Evolutionary conservation across 1,140 invertebrate genomes (phyloP).

Genomic region (Pollicipes pollicipes): DNA sequence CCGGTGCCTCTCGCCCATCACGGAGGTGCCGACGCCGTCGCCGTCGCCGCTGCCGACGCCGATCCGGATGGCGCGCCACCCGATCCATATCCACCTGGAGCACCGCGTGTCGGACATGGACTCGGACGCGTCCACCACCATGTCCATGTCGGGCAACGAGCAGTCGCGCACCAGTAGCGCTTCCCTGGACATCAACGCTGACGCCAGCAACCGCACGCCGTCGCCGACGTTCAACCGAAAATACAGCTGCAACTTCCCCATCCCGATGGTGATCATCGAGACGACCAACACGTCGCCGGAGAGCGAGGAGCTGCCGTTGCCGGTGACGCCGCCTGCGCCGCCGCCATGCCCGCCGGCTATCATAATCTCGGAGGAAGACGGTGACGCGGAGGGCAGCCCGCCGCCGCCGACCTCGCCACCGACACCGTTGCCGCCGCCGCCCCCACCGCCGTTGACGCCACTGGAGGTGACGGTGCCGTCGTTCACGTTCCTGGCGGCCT

Average conservation of each 20-base stretch:
- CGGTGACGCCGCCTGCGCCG: slow-evolving; percentile 13
- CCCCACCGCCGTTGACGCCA: too few relatives aligned
- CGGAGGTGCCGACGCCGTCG: slow-evolving; percentile 47
- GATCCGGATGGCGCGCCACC: slow-evolving; percentile 17
- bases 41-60: slow-evolving; percentile 48
- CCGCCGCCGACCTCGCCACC: slow-evolving; percentile 16
- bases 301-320: slow-evolving; percentile 12
- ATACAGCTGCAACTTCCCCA: slow-evolving; percentile 9
- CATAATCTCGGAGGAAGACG: slow-evolving; percentile 20
- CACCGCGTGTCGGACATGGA: slow-evolving; percentile 16
- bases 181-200: slow-evolving; percentile 10
- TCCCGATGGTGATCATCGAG: slow-evolving; percentile 9
- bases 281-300: slow-evolving; percentile 6
- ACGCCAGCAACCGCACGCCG: slow-evolving; percentile 11
- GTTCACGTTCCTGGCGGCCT: slow-evolving; percentile 15
- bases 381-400: slow-evolving; percentile 18
- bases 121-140: slow-evolving; percentile 15
- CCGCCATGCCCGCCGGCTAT: slow-evolving; percentile 19
- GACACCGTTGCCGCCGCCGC: slow-evolving; percentile 11
- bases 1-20: slow-evolving; percentile 50
- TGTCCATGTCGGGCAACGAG: slow-evolving; percentile 8
- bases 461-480: slow-evolving; percentile 16
- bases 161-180: slow-evolving; percentile 6
- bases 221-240: slow-evolving; percentile 11
- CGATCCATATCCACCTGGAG: slow-evolving; percentile 14